These are phyloP conservation scores for Slavum lentiscoides DNA, from an alignment of 2,888 invertebrate species.

Conservation along the genomic window DNA sequence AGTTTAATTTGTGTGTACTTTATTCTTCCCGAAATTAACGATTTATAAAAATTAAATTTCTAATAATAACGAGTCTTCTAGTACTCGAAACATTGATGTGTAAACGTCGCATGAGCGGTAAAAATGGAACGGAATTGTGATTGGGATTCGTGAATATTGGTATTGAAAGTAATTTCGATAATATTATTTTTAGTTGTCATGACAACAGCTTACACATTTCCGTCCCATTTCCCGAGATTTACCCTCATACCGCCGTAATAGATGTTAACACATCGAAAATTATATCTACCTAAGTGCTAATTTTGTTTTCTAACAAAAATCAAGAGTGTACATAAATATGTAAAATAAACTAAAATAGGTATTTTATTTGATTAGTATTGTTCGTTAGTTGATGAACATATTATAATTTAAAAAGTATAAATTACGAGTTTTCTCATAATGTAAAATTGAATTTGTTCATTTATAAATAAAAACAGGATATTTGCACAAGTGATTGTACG, in stretches of 20 bases:
- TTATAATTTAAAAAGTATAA: conserved; percentile 39
- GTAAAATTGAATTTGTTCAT: conserved; percentile 34
- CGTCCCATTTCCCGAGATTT: no score
- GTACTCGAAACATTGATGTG: no score
- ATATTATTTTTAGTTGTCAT: no score
- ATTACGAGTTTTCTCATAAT: conserved; percentile 12
- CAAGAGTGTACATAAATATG: background rate
- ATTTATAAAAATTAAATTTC: conserved; percentile 20
- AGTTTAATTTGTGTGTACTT: background rate
- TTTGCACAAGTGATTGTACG: conserved; percentile 16
- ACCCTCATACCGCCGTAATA: no score
- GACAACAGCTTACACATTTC: no score
- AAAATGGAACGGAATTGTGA: no score
- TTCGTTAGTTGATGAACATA: conserved; percentile 38
- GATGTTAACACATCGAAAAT: no score
- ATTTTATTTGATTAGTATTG: conserved; percentile 52
- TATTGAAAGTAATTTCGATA: no score
- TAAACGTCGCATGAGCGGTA: no score
- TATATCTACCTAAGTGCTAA: conserved; percentile 9
- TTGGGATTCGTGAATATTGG: no score
- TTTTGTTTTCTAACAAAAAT: conserved; percentile 12
- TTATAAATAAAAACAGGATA: conserved; percentile 25
- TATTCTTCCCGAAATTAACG: background rate
- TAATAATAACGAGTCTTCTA: no score
- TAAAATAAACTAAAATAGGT: conserved; percentile 38